A percentile compares a stretch with the other conserved stretches of the same genome.
Evolutionary conservation across 2,113 vertebrate genomes (phyloP).

Genomic region (Gopherus flavomarginatus): DNA sequence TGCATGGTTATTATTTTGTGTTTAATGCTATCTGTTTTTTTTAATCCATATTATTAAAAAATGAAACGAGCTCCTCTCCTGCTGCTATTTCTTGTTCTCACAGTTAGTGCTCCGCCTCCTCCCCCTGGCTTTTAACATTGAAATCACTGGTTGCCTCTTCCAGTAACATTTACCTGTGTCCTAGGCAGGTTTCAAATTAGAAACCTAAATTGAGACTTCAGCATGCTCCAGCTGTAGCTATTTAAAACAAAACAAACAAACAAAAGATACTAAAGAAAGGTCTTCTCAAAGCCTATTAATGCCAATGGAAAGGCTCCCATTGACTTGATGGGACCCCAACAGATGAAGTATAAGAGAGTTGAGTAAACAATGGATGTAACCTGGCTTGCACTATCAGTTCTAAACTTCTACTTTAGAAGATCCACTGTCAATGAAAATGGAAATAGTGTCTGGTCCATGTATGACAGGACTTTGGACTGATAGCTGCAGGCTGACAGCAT

Average conservation of each 20-base stretch:
- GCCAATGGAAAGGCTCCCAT: too few relatives aligned
- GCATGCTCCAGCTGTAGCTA: background rate
- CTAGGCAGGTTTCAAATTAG: background rate
- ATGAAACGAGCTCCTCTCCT: background rate
- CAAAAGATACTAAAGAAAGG: background rate
- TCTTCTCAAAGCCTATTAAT: background rate
- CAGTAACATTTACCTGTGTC: background rate
- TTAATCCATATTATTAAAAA: background rate
- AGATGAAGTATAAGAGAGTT: background rate
- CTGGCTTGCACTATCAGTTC: background rate
- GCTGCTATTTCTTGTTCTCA: background rate
- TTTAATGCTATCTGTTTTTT: background rate
- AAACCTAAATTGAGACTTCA: accelerated
- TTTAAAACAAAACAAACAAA: background rate
- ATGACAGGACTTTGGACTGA: background rate
- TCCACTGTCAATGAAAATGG: background rate
- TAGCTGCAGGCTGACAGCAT: background rate
- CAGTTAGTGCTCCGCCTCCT: background rate
- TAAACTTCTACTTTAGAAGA: background rate
- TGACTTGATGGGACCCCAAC: too few relatives aligned
- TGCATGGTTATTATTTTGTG: background rate
- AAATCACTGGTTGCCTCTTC: background rate
- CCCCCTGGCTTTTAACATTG: background rate
- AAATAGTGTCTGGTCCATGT: background rate
- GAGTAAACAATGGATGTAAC: background rate